These are phyloP conservation scores for Hippocampus guttulatus DNA, from an alignment of 2,113 vertebrate genomes.

Conservation along the genomic window DNA sequence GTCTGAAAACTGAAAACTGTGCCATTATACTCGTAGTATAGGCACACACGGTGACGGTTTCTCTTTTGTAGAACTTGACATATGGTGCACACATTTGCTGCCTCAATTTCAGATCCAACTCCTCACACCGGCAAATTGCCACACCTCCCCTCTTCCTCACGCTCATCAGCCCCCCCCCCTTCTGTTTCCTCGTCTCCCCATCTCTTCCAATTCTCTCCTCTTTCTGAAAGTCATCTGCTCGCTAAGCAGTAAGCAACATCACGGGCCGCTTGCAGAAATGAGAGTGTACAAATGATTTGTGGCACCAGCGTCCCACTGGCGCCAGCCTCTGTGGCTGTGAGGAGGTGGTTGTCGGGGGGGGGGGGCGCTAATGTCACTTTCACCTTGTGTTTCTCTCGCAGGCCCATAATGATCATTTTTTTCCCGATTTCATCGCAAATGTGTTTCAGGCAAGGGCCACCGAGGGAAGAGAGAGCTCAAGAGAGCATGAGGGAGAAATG, in stretches of 20 bases:
- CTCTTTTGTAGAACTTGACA: constrained; percentile 69
- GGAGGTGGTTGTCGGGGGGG: constrained; percentile 13
- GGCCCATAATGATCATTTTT: constrained; percentile 74
- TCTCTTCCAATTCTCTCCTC: constrained; percentile 58
- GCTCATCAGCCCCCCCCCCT: neutral
- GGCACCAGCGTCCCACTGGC: constrained; percentile 71
- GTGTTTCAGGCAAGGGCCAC: constrained; percentile 60
- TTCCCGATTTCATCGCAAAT: constrained; percentile 75
- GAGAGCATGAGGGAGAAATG: constrained; percentile 24
- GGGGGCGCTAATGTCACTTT: constrained; percentile 72
- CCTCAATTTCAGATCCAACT: constrained; percentile 71
- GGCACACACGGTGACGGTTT: constrained; percentile 36
- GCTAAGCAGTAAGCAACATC: constrained; percentile 75
- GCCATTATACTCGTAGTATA: constrained; percentile 26
- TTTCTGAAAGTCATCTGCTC: constrained; percentile 76
- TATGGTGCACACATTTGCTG: constrained; percentile 68
- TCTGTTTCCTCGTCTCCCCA: constrained; percentile 43
- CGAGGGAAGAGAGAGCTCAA: constrained; percentile 16
- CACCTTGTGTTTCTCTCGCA: constrained; percentile 76
- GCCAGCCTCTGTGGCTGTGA: constrained; percentile 52
- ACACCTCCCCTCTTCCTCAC: constrained; percentile 9
- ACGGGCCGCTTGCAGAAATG: constrained; percentile 69
- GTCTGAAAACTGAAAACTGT: constrained; percentile 39
- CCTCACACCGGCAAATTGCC: constrained; percentile 63
- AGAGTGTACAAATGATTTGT: constrained; percentile 81